Evolutionary conservation across 2,113 vertebrate genomes (phyloP).

Genomic region (Strix uralensis): DNA sequence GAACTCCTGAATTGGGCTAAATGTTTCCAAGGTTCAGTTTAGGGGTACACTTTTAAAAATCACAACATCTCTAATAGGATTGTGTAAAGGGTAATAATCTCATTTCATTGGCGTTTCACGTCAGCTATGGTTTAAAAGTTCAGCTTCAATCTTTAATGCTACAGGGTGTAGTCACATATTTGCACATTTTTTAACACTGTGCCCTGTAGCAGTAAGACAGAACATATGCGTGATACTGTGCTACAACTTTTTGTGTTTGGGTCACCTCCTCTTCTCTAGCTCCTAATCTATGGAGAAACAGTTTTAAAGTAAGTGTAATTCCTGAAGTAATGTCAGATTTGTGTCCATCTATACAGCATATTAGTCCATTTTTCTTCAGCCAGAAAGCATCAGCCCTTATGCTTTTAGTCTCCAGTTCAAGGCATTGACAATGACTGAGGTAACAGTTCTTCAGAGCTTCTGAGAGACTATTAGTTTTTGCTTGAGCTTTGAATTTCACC

Average conservation of each 20-base stretch:
- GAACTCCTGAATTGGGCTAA: background rate
- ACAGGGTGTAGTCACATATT: background rate
- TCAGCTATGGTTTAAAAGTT: background rate
- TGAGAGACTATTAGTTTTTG: background rate
- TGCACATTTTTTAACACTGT: background rate
- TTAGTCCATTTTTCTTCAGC: background rate
- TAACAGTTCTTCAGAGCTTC: background rate
- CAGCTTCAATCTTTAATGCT: background rate
- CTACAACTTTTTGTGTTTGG: background rate
- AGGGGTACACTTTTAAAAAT: background rate
- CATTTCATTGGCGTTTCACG: background rate
- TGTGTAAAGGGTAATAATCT: background rate
- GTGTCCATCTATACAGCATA: background rate
- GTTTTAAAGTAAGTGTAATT: background rate
- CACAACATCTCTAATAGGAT: background rate
- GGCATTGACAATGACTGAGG: background rate
- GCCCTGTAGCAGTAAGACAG: background rate
- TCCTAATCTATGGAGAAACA: background rate
- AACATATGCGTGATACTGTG: background rate
- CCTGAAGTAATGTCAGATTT: background rate
- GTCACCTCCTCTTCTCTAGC: background rate
- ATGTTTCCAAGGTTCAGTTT: background rate
- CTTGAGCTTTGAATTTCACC: background rate
- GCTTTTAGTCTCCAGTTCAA: background rate
- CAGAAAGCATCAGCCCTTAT: background rate